Conservation (phyloP, 2,888 invertebrate species). For the Cantharis flavilabris region DNA sequence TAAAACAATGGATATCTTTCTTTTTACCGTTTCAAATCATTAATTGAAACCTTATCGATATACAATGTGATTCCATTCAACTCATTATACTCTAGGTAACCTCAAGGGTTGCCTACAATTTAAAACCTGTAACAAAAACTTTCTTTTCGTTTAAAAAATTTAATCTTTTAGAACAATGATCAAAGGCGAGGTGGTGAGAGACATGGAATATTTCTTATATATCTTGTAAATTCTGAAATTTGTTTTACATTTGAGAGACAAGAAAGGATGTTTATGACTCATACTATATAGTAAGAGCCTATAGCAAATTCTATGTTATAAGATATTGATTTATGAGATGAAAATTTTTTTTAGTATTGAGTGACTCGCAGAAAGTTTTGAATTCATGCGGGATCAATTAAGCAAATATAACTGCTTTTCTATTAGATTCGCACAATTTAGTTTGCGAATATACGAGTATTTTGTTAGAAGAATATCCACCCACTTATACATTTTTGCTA, state of each 20-base stretch:
- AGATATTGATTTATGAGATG: neutral
- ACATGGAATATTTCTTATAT: too few species aligned
- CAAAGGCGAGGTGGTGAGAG: neutral
- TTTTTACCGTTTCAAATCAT: neutral
- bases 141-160: neutral
- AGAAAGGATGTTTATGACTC: too few species aligned
- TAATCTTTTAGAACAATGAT: neutral
- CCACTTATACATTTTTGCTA: neutral
- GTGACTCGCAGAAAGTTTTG: neutral
- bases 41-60: neutral
- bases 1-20: conserved; percentile 7
- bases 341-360: neutral
- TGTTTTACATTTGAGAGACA: neutral
- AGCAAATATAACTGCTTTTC: neutral
- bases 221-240: neutral
- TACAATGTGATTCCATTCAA: neutral
- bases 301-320: neutral
- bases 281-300: neutral
- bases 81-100: neutral
- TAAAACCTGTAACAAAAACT: neutral
- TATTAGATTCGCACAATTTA: neutral
- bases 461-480: neutral
- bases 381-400: neutral
- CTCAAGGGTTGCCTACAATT: neutral
- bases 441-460: neutral